Evolutionary conservation across 2,113 vertebrate species (phyloP).

Genomic region (Hylia prasina): DNA sequence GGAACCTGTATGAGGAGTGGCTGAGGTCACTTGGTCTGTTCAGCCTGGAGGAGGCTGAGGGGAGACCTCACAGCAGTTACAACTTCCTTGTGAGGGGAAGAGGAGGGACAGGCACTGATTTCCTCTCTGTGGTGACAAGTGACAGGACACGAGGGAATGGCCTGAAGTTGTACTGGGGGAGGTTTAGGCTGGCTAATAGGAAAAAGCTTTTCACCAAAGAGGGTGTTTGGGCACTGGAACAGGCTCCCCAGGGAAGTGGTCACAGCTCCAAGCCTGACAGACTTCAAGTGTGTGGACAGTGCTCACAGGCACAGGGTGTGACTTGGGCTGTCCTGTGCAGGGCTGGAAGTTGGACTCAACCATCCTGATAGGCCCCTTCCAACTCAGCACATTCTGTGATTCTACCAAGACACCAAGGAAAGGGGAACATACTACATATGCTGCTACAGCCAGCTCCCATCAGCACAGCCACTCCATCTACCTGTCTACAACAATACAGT

Average conservation of each 20-base stretch:
- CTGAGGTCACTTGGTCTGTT: neutral
- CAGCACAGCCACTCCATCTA: neutral
- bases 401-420: neutral
- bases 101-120: neutral
- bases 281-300: neutral
- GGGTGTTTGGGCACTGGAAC: neutral
- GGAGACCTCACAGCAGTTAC: neutral
- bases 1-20: accelerated
- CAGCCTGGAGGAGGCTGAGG: neutral
- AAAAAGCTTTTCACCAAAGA: neutral
- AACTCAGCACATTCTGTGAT: neutral
- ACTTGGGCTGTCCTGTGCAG: neutral
- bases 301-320: neutral
- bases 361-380: neutral
- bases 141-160: accelerated
- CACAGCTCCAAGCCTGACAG: neutral
- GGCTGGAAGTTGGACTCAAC: too few species aligned
- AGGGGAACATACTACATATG: neutral
- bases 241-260: neutral
- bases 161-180: neutral
- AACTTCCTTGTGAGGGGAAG: neutral
- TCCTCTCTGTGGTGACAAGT: neutral
- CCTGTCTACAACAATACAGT: neutral
- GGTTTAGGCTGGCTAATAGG: neutral
- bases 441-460: neutral